phyloP scores from a whole-genome alignment of 2,888 invertebrate species.

The Heliconius aoede region DNA sequence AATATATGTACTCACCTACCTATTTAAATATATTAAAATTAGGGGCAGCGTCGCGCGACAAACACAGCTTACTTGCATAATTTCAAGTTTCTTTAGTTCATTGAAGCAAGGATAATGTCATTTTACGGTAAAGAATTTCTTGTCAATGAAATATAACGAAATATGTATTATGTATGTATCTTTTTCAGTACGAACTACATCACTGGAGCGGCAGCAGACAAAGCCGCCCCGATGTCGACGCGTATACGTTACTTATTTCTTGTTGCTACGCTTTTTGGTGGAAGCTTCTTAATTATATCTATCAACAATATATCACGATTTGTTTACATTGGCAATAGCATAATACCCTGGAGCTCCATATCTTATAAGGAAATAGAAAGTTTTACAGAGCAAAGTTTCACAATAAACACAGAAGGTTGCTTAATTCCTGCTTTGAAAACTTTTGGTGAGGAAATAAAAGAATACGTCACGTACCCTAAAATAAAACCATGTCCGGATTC shows the following conservation, averaged over 20 bases:
- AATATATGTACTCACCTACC: neutral
- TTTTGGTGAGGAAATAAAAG: constrained; percentile 75
- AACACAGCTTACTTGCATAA: neutral
- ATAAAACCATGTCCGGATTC: constrained; percentile 74
- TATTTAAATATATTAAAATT: neutral
- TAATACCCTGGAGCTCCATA: constrained; percentile 28
- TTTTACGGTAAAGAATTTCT: constrained; percentile 22
- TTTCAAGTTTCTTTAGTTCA: constrained; percentile 20
- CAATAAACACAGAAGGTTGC: constrained; percentile 84
- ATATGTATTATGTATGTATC: constrained; percentile 41
- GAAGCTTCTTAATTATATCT: constrained; percentile 54
- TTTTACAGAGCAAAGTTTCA: constrained; percentile 54
- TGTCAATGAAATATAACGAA: constrained; percentile 29
- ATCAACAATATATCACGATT: constrained; percentile 47
- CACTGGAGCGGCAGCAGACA: constrained; percentile 39
- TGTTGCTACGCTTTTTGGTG: constrained; percentile 52
- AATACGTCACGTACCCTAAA: constrained; percentile 72
- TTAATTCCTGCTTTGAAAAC: constrained; percentile 84
- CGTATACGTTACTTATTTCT: constrained; percentile 56
- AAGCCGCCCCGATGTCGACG: constrained; percentile 41
- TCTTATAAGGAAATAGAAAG: constrained; percentile 26
- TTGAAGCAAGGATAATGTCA: constrained; percentile 25
- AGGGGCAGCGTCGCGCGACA: neutral
- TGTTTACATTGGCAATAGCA: constrained; percentile 40
- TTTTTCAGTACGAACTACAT: constrained; percentile 52